These are phyloP conservation scores for Paramisgurnus dabryanus DNA, from an alignment of 2,113 vertebrate genomes.

Conservation along the genomic window DNA sequence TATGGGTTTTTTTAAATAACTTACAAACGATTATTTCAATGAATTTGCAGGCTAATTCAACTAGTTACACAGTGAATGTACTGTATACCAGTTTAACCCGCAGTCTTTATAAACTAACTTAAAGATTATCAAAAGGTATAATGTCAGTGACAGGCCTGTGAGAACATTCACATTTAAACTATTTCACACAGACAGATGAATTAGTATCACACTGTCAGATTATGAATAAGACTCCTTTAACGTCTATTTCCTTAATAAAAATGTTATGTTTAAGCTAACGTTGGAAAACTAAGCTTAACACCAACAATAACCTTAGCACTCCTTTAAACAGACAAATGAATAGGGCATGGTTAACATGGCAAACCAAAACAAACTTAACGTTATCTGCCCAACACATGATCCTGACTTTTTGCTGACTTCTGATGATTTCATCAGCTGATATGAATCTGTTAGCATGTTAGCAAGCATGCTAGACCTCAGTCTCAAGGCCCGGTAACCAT, in stretches of 20 bases:
- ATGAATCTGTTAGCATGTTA: conserved; percentile 31
- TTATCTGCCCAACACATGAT: not conserved
- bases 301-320: not conserved
- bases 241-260: not conserved
- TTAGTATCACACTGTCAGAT: not conserved
- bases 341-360: not conserved
- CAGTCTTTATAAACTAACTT: no score
- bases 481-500: conserved; percentile 4
- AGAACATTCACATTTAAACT: not conserved
- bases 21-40: not conserved
- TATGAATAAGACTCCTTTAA: not conserved
- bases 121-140: not conserved
- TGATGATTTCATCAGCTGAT: conserved; percentile 16
- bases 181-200: not conserved
- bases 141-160: not conserved
- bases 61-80: not conserved
- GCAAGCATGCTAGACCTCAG: conserved; percentile 32
- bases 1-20: conserved; percentile 1
- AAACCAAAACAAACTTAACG: not conserved
- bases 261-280: no score
- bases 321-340: not conserved
- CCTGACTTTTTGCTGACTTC: conserved; percentile 4
- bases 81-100: not conserved
- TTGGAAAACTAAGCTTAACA: not conserved
- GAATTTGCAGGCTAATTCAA: not conserved